A percentile compares a stretch with the other conserved stretches of the same genome.
phyloP scores from a whole-genome alignment of 2,888 invertebrate genomes.

The Caenorhabditis wallacei region DNA sequence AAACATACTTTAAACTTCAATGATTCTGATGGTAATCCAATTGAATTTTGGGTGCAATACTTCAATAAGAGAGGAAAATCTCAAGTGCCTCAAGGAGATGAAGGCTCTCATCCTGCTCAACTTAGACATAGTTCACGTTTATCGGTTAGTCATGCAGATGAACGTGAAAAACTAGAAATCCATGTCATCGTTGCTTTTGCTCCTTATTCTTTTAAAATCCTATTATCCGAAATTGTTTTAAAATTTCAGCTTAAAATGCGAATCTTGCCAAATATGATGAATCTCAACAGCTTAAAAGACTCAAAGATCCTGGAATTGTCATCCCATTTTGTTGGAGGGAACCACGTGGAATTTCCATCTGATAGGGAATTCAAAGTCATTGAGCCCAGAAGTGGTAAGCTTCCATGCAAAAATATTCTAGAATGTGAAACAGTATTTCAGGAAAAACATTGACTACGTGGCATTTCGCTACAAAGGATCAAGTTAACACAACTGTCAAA shows the following conservation, averaged over 20 bases:
- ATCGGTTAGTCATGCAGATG: conserved; percentile 13
- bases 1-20: conserved; percentile 73
- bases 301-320: conserved; percentile 35
- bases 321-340: conserved; percentile 75
- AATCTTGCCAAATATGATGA: conserved; percentile 44
- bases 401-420: background rate
- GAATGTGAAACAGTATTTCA: background rate
- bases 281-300: conserved; percentile 41
- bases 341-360: conserved; percentile 61
- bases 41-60: conserved; percentile 75
- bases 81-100: conserved; percentile 66
- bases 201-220: background rate
- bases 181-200: background rate
- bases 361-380: conserved; percentile 72
- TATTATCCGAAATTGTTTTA: too few species aligned
- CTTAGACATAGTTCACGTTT: conserved; percentile 45
- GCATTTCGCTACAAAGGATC: conserved; percentile 56
- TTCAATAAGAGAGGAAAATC: conserved; percentile 59
- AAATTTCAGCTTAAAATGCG: conserved; percentile 48
- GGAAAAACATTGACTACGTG: conserved; percentile 52
- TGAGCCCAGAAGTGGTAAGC: conserved; percentile 79
- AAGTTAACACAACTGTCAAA: conserved; percentile 62
- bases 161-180: background rate
- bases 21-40: conserved; percentile 61
- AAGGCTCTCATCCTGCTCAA: conserved; percentile 70